phyloP scores from a whole-genome alignment of 2,113 vertebrate genomes.

The Varanus salvator region DNA sequence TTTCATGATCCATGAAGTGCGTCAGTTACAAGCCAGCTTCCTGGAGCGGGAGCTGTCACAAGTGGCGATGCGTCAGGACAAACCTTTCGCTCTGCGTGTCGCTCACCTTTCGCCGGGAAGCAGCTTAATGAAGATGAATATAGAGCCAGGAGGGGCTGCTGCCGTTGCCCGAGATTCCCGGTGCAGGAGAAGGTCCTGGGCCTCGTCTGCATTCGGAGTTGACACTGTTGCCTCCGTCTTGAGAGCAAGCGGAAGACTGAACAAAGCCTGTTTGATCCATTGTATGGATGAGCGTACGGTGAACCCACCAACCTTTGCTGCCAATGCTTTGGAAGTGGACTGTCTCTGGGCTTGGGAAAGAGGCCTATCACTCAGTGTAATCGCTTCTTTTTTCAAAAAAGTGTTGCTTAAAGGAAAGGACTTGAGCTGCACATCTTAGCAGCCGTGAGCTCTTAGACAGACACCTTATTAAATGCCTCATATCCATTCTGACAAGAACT shows the following conservation, averaged over 20 bases:
- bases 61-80: neutral
- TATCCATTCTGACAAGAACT: constrained; percentile 35
- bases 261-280: neutral
- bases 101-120: neutral
- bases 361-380: neutral
- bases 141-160: constrained; percentile 14
- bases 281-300: neutral
- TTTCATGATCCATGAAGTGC: neutral
- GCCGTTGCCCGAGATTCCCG: neutral
- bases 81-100: neutral
- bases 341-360: neutral
- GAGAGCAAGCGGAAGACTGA: neutral
- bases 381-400: neutral
- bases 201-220: neutral
- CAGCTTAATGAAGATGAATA: constrained; percentile 9
- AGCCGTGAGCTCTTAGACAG: neutral
- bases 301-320: neutral
- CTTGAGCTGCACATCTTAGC: neutral
- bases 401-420: constrained; percentile 16
- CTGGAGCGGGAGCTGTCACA: constrained; percentile 8
- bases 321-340: neutral
- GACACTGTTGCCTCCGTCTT: neutral
- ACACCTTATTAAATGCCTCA: constrained; percentile 31
- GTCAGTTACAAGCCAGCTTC: constrained; percentile 20
- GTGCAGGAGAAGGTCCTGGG: neutral